A percentile compares a stretch with the other conserved stretches of the same genome.
Conservation (phyloP, 2,113 vertebrate genomes). For the Bothrops jararaca region DNA sequence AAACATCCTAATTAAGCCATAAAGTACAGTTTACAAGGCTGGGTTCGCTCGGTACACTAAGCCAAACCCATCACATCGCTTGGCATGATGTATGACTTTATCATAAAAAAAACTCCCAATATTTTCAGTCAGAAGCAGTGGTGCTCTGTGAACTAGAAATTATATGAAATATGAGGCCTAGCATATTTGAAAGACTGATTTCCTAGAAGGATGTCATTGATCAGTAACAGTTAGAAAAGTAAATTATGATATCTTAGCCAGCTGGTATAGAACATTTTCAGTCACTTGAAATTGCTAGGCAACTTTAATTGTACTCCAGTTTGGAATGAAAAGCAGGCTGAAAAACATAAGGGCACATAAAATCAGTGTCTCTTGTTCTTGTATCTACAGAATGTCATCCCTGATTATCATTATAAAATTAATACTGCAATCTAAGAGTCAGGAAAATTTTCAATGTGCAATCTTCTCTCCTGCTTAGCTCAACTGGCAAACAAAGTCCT, state of each 20-base stretch:
- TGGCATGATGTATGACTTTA: not conserved
- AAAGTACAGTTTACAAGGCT: not conserved
- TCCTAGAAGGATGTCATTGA: not conserved
- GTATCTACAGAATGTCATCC: not conserved
- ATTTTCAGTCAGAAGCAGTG: not conserved
- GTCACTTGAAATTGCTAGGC: not conserved
- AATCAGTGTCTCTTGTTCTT: not conserved
- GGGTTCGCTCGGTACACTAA: not conserved
- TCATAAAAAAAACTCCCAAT: not conserved
- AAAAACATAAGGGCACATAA: not conserved
- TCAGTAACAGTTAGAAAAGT: not conserved
- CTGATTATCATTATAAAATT: not conserved
- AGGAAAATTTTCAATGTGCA: not conserved
- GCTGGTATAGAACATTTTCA: not conserved
- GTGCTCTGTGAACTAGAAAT: not conserved
- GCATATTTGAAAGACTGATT: not conserved
- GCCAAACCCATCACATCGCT: not conserved
- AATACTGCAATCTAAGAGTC: not conserved
- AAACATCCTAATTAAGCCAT: not conserved
- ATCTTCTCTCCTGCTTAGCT: conserved; percentile 56
- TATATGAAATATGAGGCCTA: not conserved
- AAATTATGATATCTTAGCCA: not conserved
- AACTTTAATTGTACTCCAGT: not conserved
- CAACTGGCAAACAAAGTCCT: conserved; percentile 62
- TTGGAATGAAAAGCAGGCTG: not conserved